These are phyloP conservation scores for Cyanoliseus patagonus DNA, from an alignment of 2,113 vertebrate species.

Conservation along the genomic window DNA sequence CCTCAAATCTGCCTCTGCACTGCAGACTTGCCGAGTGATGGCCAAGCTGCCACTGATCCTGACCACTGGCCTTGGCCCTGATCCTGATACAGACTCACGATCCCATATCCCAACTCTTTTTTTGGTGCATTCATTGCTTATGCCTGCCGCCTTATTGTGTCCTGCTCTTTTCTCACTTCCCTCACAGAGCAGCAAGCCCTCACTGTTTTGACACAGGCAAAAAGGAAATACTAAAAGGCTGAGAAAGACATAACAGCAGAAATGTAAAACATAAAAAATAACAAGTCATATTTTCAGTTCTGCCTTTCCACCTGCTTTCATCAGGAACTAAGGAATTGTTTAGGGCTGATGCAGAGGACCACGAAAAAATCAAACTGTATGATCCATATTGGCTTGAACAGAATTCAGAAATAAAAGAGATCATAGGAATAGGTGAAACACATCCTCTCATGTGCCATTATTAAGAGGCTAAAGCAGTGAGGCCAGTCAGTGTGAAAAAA, in stretches of 20 bases:
- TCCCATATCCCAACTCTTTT: neutral
- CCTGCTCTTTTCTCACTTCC: neutral
- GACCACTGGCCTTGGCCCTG: neutral
- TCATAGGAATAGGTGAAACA: neutral
- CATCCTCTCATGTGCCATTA: neutral
- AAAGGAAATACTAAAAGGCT: neutral
- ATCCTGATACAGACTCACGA: neutral
- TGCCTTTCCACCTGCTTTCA: neutral
- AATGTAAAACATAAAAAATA: neutral
- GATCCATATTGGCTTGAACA: neutral
- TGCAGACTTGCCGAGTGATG: rapidly evolving
- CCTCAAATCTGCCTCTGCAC: neutral
- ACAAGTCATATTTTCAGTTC: neutral
- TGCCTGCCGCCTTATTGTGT: neutral
- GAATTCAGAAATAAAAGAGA: neutral
- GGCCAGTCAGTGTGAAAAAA: neutral
- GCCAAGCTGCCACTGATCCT: neutral
- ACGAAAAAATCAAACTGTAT: neutral
- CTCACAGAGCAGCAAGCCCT: neutral
- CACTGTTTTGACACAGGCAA: neutral
- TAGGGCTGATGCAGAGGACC: neutral
- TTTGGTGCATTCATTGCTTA: neutral
- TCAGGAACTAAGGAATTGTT: neutral
- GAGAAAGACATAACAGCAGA: neutral
- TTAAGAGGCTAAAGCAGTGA: neutral